Evolutionary conservation across 2,888 invertebrate species (phyloP).

Genomic region (Neoascia interrupta): DNA sequence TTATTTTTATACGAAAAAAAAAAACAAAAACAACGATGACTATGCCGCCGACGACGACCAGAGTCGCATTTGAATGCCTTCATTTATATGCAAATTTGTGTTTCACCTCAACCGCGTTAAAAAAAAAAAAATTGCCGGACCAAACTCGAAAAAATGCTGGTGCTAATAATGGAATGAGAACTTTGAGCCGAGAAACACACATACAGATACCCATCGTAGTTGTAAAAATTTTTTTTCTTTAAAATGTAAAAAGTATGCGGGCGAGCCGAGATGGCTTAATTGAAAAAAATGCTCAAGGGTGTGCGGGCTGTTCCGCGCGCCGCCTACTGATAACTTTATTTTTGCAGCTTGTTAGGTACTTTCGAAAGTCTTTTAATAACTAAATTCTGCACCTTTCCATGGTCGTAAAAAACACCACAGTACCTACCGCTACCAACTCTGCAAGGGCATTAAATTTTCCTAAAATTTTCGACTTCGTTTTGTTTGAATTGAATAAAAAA

Average conservation of each 20-base stretch:
- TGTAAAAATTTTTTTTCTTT: slow-evolving; percentile 35
- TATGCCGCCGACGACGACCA: slow-evolving; percentile 33
- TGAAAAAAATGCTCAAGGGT: slow-evolving; percentile 56
- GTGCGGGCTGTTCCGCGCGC: slow-evolving; percentile 7
- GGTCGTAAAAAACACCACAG: not conserved
- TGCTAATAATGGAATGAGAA: slow-evolving; percentile 50
- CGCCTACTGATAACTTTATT: slow-evolving; percentile 4
- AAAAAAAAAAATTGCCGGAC: slow-evolving; percentile 24
- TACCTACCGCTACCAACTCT: slow-evolving; percentile 21
- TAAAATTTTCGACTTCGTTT: not conserved
- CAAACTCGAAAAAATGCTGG: slow-evolving; percentile 36
- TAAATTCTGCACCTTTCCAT: slow-evolving; percentile 6
- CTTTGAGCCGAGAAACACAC: slow-evolving; percentile 48
- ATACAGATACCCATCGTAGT: slow-evolving; percentile 33
- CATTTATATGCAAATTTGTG: slow-evolving; percentile 78
- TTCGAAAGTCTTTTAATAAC: slow-evolving; percentile 18
- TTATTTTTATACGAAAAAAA: slow-evolving; percentile 53
- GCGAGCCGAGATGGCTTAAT: slow-evolving; percentile 62
- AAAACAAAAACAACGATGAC: slow-evolving; percentile 31
- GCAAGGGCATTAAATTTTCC: too few species aligned
- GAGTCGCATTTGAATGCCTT: slow-evolving; percentile 72
- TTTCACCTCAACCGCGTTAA: slow-evolving; percentile 71
- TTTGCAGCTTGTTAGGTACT: slow-evolving; percentile 1
- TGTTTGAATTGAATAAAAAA: slow-evolving; percentile 35
- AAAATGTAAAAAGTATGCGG: slow-evolving; percentile 56